Percentiles rank a stretch among this genome's conserved stretches.
Evolutionary conservation across 30 jellyfish, hydroid and myxozoan genomes (phyloP).

Genomic region (Hydractinia symbiolongicarpus): DNA sequence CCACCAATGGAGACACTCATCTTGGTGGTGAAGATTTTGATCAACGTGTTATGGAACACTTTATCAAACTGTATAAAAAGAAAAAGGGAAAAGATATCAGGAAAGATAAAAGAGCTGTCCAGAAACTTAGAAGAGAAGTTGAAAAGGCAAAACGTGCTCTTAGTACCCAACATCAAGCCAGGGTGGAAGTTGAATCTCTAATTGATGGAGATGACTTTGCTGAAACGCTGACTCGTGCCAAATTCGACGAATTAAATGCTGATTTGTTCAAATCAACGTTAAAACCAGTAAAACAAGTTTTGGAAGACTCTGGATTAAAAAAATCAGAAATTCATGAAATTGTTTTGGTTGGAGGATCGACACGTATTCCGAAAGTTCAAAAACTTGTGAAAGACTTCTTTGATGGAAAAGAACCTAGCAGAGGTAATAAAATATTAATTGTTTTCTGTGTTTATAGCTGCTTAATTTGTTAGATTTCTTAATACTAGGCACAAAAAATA

Average conservation of each 20-base stretch:
- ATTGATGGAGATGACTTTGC: slow-evolving; percentile 98
- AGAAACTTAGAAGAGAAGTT: slow-evolving; percentile 99
- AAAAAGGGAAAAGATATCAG: slow-evolving; percentile 94
- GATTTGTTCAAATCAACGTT: slow-evolving; percentile 87
- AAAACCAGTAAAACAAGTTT: slow-evolving; percentile 80
- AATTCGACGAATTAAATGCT: slow-evolving; percentile 82
- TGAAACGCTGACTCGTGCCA: slow-evolving; percentile 98
- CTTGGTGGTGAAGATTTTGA: slow-evolving; percentile 99
- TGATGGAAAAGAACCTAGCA: slow-evolving; percentile 94
- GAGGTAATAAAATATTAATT: slow-evolving; percentile 29
- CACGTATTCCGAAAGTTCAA: slow-evolving; percentile 98
- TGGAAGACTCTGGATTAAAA: slow-evolving; percentile 93
- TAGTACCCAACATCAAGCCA: slow-evolving; percentile 98
- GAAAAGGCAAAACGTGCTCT: slow-evolving; percentile 99
- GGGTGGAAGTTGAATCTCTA: slow-evolving; percentile 91
- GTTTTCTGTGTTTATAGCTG: background rate
- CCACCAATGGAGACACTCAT: slow-evolving; percentile 99
- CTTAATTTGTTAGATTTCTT: background rate
- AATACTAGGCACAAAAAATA: no score
- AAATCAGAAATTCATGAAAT: slow-evolving; percentile 79
- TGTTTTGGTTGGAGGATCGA: slow-evolving; percentile 99
- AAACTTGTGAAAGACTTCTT: slow-evolving; percentile 72
- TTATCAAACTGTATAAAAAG: slow-evolving; percentile 92
- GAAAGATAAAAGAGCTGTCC: slow-evolving; percentile 97
- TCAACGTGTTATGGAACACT: slow-evolving; percentile 97